Conservation (phyloP, 2,797 vertebrate genomes). For the Falco biarmicus region DNA sequence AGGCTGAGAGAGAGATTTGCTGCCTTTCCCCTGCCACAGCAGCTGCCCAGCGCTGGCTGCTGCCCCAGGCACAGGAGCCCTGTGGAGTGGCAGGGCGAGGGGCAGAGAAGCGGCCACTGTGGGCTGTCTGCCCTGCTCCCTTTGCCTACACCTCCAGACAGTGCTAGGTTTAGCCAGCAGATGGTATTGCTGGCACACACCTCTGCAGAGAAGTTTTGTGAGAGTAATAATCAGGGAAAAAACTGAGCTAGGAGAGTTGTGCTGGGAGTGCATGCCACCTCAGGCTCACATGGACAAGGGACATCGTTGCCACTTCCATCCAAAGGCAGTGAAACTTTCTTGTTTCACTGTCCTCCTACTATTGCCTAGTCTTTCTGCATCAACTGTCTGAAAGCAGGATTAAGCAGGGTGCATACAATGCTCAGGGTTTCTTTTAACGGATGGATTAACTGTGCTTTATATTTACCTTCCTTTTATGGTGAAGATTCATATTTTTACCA, state of each 20-base stretch:
- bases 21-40: background rate
- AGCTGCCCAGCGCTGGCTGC: no score
- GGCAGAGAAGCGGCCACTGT: accelerated
- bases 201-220: background rate
- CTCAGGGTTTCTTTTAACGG: background rate
- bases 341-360: background rate
- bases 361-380: background rate
- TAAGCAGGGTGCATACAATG: background rate
- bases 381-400: background rate
- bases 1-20: background rate
- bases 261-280: background rate
- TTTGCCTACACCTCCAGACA: accelerated
- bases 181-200: constrained; percentile 44
- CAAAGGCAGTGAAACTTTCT: background rate
- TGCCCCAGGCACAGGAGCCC: background rate
- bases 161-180: constrained; percentile 46
- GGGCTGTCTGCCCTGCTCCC: accelerated
- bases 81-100: accelerated
- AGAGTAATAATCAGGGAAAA: background rate
- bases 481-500: background rate
- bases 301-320: background rate
- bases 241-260: background rate
- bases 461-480: background rate
- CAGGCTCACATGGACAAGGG: background rate
- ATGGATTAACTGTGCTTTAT: background rate